These are phyloP conservation scores for Rhamnusium bicolor DNA, from an alignment of 2,888 invertebrate species.

Conservation along the genomic window DNA sequence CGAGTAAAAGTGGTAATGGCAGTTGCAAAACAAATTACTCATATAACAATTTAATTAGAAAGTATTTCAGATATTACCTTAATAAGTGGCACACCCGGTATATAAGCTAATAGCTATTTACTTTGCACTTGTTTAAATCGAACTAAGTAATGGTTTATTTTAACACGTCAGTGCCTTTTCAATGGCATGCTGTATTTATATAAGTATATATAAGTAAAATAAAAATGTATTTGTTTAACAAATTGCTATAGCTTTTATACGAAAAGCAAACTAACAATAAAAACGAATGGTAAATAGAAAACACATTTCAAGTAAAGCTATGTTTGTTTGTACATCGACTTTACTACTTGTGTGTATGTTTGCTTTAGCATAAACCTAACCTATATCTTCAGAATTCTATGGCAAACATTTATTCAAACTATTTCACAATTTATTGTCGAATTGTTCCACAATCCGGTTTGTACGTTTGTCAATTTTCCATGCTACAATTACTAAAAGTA, in stretches of 20 bases:
- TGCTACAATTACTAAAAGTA: neutral
- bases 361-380: constrained; percentile 58
- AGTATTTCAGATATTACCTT: neutral
- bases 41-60: neutral
- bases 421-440: neutral
- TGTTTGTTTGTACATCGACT: constrained; percentile 60
- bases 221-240: constrained; percentile 59
- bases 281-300: constrained; percentile 66
- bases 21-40: too few relatives aligned
- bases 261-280: constrained; percentile 60
- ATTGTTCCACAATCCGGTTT: neutral
- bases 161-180: constrained; percentile 31
- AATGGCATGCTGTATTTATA: constrained; percentile 28
- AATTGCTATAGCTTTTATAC: constrained; percentile 59
- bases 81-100: neutral
- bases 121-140: constrained; percentile 31
- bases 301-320: constrained; percentile 62
- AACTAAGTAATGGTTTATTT: constrained; percentile 42
- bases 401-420: constrained; percentile 29
- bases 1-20: too few relatives aligned
- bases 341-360: constrained; percentile 57
- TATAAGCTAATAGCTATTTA: constrained; percentile 17
- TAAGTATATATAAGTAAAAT: constrained; percentile 37
- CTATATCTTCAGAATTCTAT: constrained; percentile 38
- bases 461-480: too few relatives aligned